Conservation (phyloP, 2,113 vertebrate species). For the Ammodytes dubius region DNA sequence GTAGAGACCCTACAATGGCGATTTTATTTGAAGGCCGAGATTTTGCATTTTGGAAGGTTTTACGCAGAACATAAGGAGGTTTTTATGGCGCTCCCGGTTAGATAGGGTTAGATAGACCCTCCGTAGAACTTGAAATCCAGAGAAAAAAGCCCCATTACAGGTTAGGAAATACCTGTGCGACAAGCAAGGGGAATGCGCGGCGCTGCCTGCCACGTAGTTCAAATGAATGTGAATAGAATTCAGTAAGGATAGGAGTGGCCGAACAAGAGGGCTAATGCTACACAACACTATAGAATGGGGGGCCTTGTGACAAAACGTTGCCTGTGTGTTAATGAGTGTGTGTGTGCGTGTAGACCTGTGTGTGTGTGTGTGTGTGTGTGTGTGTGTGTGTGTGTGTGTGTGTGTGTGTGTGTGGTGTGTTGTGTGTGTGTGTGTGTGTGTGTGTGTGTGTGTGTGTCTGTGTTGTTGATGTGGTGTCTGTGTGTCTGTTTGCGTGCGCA, state of each 20-base stretch:
- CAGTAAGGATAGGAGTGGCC: slow-evolving; percentile 48
- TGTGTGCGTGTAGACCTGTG: background rate
- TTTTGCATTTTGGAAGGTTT: slow-evolving; percentile 19
- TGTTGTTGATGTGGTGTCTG: too few species aligned
- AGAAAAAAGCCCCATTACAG: background rate
- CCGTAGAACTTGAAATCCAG: background rate
- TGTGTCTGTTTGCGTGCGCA: slow-evolving; percentile 22
- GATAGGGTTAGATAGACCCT: background rate
- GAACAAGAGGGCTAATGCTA: slow-evolving; percentile 58
- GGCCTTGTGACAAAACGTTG: slow-evolving; percentile 56
- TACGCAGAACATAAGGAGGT: background rate
- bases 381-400: too few species aligned
- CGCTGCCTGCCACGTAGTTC: background rate
- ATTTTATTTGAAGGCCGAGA: background rate
- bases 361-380: too few species aligned
- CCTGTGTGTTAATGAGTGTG: slow-evolving; percentile 46
- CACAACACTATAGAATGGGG: slow-evolving; percentile 46
- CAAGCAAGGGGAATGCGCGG: background rate
- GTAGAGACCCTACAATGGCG: too few species aligned
- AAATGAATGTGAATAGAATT: slow-evolving; percentile 51
- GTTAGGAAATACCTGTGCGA: slow-evolving; percentile 37
- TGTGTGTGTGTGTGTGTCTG: too few species aligned
- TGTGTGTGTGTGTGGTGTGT: too few species aligned
- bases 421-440: too few species aligned
- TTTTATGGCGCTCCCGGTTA: too few species aligned